These are phyloP conservation scores for Ammodytes marinus DNA, from an alignment of 2,113 vertebrate species.

Conservation along the genomic window DNA sequence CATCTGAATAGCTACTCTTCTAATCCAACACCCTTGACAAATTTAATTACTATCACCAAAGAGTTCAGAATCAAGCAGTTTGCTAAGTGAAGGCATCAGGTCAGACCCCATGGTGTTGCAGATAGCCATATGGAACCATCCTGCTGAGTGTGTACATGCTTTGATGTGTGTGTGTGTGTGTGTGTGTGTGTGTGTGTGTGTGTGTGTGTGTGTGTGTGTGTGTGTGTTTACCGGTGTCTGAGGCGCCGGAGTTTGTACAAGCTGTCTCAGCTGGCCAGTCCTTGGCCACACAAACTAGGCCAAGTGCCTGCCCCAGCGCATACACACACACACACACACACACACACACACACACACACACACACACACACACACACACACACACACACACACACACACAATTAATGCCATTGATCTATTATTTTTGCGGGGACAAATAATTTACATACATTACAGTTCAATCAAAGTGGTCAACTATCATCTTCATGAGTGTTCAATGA, in stretches of 20 bases:
- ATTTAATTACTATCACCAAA: conserved; percentile 65
- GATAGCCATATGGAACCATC: conserved; percentile 44
- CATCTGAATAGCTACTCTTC: conserved; percentile 44
- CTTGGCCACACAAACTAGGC: conserved; percentile 7
- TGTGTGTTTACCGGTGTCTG: conserved; percentile 8
- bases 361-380: conserved; percentile 8
- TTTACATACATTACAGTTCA: conserved; percentile 63
- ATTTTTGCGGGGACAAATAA: conserved; percentile 72
- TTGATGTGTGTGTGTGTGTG: conserved; percentile 2
- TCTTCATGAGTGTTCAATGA: conserved; percentile 9
- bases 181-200: conserved; percentile 6
- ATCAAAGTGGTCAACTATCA: conserved; percentile 53
- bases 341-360: conserved; percentile 21
- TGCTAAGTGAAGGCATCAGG: conserved; percentile 59
- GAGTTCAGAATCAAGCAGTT: conserved; percentile 49
- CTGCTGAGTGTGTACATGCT: conserved; percentile 5
- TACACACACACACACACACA: conserved; percentile 8
- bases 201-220: neutral
- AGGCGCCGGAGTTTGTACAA: conserved; percentile 48
- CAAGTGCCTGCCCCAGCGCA: conserved; percentile 1
- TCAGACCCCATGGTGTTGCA: conserved; percentile 47
- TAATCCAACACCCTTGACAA: conserved; percentile 48
- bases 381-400: conserved; percentile 23
- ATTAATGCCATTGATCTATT: conserved; percentile 64
- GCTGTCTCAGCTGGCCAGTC: conserved; percentile 62